phyloP scores from a whole-genome alignment of 2,888 invertebrate species.

The Cephus nigrinus region DNA sequence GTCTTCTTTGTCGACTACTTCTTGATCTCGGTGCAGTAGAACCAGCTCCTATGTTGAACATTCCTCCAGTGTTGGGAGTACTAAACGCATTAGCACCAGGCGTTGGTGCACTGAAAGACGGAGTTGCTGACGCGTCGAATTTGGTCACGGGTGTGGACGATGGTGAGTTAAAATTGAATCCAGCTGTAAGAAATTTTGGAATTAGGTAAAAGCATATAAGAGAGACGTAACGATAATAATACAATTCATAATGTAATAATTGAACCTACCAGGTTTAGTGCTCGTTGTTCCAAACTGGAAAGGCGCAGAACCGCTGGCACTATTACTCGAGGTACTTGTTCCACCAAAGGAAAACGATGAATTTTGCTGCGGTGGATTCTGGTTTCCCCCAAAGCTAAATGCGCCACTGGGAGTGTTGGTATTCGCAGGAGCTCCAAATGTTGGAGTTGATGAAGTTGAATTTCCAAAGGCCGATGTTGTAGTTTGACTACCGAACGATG shows the following conservation, averaged over 20 bases:
- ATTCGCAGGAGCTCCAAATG: constrained; percentile 25
- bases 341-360: constrained; percentile 33
- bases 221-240: neutral
- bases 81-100: constrained; percentile 36
- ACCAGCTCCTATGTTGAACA: constrained; percentile 69
- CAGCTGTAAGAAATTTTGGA: constrained; percentile 21
- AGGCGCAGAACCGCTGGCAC: constrained; percentile 24
- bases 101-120: constrained; percentile 45
- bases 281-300: constrained; percentile 51
- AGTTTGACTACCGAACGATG: constrained; percentile 35
- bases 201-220: neutral
- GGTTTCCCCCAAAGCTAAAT: constrained; percentile 40
- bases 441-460: constrained; percentile 20
- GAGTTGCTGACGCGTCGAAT: constrained; percentile 42
- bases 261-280: constrained; percentile 42
- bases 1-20: constrained; percentile 59
- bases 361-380: constrained; percentile 26
- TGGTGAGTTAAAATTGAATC: constrained; percentile 58
- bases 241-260: neutral
- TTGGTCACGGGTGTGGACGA: constrained; percentile 49
- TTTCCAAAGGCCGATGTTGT: constrained; percentile 24
- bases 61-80: constrained; percentile 44
- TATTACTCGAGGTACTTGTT: neutral
- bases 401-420: constrained; percentile 24
- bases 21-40: constrained; percentile 64